phyloP scores from a whole-genome alignment of 2,113 vertebrate species.

The Tympanuchus pallidicinctus region DNA sequence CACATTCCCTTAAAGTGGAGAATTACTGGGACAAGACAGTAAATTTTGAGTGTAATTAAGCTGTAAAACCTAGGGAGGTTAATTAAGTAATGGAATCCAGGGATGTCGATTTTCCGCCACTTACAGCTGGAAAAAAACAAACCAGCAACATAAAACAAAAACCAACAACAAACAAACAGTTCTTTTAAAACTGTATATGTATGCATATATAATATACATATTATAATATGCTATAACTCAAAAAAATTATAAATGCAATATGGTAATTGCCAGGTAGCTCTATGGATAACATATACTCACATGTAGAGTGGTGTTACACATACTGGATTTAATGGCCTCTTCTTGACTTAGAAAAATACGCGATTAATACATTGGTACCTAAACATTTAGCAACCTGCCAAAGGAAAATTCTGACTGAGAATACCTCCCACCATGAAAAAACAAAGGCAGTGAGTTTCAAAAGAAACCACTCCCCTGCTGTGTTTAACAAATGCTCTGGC shows the following conservation, averaged over 20 bases:
- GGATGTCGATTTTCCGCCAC: not conserved
- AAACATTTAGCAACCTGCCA: not conserved
- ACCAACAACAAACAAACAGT: not conserved
- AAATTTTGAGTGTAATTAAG: constrained; percentile 49
- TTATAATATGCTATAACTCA: not conserved
- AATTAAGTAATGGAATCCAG: constrained; percentile 48
- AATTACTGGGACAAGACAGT: constrained; percentile 6
- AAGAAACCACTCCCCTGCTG: constrained; percentile 43
- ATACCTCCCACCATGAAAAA: constrained; percentile 43
- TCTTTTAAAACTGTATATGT: not conserved
- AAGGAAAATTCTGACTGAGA: constrained; percentile 22
- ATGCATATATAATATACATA: no score
- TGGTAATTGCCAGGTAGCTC: not conserved
- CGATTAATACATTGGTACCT: not conserved
- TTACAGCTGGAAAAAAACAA: not conserved
- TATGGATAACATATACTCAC: not conserved
- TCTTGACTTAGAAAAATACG: not conserved
- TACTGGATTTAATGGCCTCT: not conserved
- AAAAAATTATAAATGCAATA: not conserved
- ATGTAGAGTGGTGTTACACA: not conserved
- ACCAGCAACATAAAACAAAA: not conserved
- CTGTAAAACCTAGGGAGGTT: constrained; percentile 41
- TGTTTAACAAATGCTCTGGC: constrained; percentile 39
- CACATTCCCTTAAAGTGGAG: constrained; percentile 24
- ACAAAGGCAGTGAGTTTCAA: constrained; percentile 57